Evolutionary conservation across 2,797 vertebrate species (phyloP).

Genomic region (Rhinogobio ventralis): DNA sequence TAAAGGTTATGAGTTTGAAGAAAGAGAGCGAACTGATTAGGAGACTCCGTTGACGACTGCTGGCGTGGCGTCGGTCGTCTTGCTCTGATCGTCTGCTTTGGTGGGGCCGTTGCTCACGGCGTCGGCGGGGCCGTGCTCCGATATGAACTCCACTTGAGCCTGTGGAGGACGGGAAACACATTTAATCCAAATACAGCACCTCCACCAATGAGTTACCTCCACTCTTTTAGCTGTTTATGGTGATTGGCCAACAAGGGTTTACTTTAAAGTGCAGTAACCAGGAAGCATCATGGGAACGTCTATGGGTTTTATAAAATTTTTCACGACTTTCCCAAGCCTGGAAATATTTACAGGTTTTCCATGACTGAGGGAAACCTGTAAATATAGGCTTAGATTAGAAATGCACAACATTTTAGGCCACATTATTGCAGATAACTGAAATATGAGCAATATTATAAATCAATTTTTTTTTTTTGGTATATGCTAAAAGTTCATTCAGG

Average conservation of each 20-base stretch:
- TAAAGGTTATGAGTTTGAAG: conserved; percentile 83
- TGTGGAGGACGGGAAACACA: conserved; percentile 38
- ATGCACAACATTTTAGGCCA: neutral
- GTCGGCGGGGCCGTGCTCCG: conserved; percentile 82
- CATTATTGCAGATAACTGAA: neutral
- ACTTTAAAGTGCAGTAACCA: too few species aligned
- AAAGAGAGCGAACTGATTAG: conserved; percentile 80
- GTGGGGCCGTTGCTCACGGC: conserved; percentile 86
- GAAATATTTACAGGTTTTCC: neutral
- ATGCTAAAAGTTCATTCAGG: neutral
- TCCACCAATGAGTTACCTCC: neutral
- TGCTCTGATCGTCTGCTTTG: conserved; percentile 75
- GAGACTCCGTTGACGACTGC: conserved; percentile 93
- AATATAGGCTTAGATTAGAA: neutral
- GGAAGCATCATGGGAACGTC: too few species aligned
- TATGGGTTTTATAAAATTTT: too few species aligned
- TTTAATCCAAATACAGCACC: neutral
- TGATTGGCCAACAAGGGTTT: neutral
- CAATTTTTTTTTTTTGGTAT: too few species aligned
- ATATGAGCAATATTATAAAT: neutral
- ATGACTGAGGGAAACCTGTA: neutral
- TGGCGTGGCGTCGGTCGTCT: conserved; percentile 77
- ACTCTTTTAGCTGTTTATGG: neutral
- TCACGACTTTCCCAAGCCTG: too few species aligned
- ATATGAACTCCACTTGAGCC: conserved; percentile 84